A percentile compares a stretch with the other conserved stretches of the same genome.
Conservation (phyloP, 2,797 vertebrate species). For the Emydoidea blandingii region DNA sequence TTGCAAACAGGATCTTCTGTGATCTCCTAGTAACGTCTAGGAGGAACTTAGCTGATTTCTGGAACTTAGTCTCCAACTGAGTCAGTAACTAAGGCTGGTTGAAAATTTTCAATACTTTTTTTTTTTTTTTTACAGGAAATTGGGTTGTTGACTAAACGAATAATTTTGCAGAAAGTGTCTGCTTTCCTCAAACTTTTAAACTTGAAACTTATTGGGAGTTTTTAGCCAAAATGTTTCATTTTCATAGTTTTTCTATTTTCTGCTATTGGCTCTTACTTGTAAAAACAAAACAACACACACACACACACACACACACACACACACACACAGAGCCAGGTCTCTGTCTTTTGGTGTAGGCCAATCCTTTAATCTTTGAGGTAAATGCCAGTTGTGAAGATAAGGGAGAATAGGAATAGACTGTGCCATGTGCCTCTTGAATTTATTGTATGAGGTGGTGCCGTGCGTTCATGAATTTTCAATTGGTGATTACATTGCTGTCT, state of each 20-base stretch:
- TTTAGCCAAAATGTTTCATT: not conserved
- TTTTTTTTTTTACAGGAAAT: not conserved
- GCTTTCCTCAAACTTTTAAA: not conserved
- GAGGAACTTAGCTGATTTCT: not conserved
- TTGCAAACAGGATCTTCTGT: not conserved
- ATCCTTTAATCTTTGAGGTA: not conserved
- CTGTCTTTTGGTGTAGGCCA: not conserved
- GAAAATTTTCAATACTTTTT: not conserved
- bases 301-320: not conserved
- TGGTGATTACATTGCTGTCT: not conserved
- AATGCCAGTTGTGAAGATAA: not conserved
- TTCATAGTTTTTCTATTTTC: not conserved
- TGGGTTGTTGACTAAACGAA: too few relatives aligned
- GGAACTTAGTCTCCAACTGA: not conserved
- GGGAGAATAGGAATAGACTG: not conserved
- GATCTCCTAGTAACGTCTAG: not conserved
- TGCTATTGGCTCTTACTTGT: not conserved
- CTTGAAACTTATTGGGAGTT: not conserved
- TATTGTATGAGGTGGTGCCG: not conserved
- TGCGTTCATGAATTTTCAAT: fast-evolving
- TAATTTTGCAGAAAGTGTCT: not conserved
- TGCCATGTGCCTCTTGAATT: not conserved
- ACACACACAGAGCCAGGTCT: not conserved
- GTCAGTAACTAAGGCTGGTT: not conserved
- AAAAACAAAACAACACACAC: not conserved